These are phyloP conservation scores for Botia kubotai DNA, from an alignment of 2,797 vertebrate species.

Conservation along the genomic window DNA sequence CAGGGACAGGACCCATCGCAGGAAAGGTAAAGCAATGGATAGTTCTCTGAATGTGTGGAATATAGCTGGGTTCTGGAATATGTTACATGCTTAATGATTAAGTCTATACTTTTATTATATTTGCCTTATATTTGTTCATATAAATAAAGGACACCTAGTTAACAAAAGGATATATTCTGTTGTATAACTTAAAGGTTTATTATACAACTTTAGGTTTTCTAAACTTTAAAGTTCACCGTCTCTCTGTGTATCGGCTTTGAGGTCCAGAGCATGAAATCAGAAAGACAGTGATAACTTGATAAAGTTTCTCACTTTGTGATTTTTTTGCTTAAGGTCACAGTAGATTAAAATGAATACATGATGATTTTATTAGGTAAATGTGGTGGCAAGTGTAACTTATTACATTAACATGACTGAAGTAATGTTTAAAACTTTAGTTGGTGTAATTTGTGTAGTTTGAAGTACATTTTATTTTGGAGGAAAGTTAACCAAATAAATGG, in stretches of 20 bases:
- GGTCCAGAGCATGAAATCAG: conserved; percentile 54
- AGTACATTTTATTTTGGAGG: not conserved
- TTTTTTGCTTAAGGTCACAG: conserved; percentile 25
- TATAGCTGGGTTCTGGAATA: not conserved
- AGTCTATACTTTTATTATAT: not conserved
- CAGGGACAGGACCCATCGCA: conserved; percentile 69
- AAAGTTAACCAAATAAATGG: not conserved
- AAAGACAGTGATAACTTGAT: conserved; percentile 52
- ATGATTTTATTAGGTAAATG: not conserved
- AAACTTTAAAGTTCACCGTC: not conserved
- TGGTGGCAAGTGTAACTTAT: not conserved
- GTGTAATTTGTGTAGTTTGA: not conserved
- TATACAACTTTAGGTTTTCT: conserved; percentile 5
- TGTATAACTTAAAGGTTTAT: not conserved
- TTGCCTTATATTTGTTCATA: too few species aligned
- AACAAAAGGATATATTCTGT: not conserved
- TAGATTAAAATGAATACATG: conserved; percentile 6
- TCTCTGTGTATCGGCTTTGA: conserved; percentile 33
- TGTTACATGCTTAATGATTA: too few species aligned
- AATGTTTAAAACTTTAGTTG: not conserved
- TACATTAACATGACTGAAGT: not conserved
- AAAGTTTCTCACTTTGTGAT: conserved; percentile 17
- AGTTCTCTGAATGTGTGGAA: not conserved
- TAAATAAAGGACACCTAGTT: not conserved
- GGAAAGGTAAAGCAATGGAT: conserved; percentile 78